Evolutionary conservation across 2,113 vertebrate species (phyloP).

Genomic region (Podarcis raffonei): DNA sequence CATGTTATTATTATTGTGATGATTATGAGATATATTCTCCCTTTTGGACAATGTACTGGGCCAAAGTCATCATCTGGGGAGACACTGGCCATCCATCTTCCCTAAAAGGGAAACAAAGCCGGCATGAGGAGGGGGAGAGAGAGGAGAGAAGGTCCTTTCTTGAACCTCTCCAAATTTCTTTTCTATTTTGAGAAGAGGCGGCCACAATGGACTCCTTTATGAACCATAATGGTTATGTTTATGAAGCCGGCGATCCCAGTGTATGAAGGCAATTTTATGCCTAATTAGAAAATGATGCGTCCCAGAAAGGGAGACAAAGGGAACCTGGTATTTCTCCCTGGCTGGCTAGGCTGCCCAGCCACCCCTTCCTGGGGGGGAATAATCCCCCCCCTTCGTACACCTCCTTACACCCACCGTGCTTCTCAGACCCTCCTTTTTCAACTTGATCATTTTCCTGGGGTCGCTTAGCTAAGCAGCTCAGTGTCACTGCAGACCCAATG

Average conservation of each 20-base stretch:
- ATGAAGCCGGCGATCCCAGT: conserved; percentile 89
- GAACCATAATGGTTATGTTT: conserved; percentile 91
- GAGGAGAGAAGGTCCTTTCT: conserved; percentile 66
- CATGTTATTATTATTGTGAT: conserved; percentile 46
- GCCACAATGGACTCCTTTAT: conserved; percentile 92
- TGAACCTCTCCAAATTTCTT: conserved; percentile 68
- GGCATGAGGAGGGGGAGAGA: conserved; percentile 41
- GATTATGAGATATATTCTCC: conserved; percentile 87
- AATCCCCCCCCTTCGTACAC: conserved; percentile 55
- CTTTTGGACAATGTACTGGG: conserved; percentile 95
- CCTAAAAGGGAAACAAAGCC: conserved; percentile 85
- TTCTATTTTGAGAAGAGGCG: conserved; percentile 87
- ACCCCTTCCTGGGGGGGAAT: conserved; percentile 37
- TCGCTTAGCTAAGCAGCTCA: conserved; percentile 86
- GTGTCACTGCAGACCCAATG: conserved; percentile 82
- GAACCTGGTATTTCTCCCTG: conserved; percentile 53
- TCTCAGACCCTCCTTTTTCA: conserved; percentile 40
- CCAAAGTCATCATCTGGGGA: conserved; percentile 90
- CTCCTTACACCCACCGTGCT: conserved; percentile 54
- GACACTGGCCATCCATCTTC: conserved; percentile 94
- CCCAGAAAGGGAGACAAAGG: conserved; percentile 53
- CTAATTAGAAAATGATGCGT: conserved; percentile 85
- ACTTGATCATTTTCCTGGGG: conserved; percentile 73
- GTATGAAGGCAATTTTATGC: conserved; percentile 88
- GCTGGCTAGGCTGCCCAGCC: conserved; percentile 45